Conservation (phyloP, 2,797 vertebrate genomes). For the Microctenopoma stevenorrisi region DNA sequence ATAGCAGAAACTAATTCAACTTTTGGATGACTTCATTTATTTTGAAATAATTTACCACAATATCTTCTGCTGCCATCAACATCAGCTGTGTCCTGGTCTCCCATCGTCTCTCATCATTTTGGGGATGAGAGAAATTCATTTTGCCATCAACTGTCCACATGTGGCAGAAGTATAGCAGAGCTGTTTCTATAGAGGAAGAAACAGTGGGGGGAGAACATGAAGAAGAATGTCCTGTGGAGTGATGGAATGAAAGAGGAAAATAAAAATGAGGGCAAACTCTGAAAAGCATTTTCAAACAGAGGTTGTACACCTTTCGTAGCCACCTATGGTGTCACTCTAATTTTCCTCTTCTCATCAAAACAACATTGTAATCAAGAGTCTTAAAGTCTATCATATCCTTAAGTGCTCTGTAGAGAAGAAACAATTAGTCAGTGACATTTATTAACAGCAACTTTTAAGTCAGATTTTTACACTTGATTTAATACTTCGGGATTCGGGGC, state of each 20-base stretch:
- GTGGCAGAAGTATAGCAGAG: conserved; percentile 60
- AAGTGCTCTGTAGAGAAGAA: conserved; percentile 8
- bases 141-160: conserved; percentile 75
- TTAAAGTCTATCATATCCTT: conserved; percentile 21
- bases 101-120: conserved; percentile 71
- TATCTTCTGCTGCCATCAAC: conserved; percentile 57
- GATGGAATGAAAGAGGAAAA: conserved; percentile 70
- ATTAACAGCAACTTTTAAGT: not conserved
- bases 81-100: conserved; percentile 58
- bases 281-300: conserved; percentile 47
- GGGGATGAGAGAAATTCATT: conserved; percentile 74
- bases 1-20: conserved; percentile 16
- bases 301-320: conserved; percentile 45
- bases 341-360: conserved; percentile 43
- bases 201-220: conserved; percentile 50
- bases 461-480: not conserved
- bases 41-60: conserved; percentile 64
- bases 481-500: not conserved
- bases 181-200: conserved; percentile 54
- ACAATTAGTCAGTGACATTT: conserved; percentile 19
- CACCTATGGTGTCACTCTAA: conserved; percentile 24
- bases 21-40: conserved; percentile 55
- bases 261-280: conserved; percentile 68
- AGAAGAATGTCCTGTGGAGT: conserved; percentile 63
- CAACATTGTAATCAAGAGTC: conserved; percentile 33